Conservation (phyloP, 1,140 invertebrate species). For the Aphaenogaster floridana region DNA sequence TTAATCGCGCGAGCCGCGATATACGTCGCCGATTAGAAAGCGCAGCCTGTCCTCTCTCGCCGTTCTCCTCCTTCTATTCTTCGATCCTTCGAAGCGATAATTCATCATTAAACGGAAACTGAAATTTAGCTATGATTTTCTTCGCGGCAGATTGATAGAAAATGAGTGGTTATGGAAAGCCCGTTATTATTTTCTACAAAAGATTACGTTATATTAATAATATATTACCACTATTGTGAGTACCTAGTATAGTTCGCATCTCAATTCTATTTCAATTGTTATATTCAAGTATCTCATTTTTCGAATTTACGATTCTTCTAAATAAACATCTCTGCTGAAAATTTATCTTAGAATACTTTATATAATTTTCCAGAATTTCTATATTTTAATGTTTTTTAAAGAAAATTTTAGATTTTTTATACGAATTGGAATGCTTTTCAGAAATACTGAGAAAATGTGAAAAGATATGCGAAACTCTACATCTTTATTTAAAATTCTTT, state of each 20-base stretch:
- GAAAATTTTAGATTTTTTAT: neutral
- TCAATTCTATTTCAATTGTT: neutral
- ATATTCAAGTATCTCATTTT: too few relatives aligned
- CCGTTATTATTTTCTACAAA: neutral
- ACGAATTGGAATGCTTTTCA: too few relatives aligned
- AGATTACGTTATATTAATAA: neutral
- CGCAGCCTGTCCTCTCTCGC: neutral
- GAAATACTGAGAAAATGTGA: too few relatives aligned
- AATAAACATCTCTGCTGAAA: neutral
- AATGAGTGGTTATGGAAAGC: neutral
- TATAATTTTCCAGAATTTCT: too few relatives aligned
- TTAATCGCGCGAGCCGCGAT: constrained; percentile 42
- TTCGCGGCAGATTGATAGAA: neutral
- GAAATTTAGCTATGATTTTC: constrained; percentile 15
- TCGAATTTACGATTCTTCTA: neutral
- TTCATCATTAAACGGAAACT: constrained; percentile 21
- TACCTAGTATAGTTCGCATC: neutral
- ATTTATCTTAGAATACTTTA: too few relatives aligned
- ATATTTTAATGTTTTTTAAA: too few relatives aligned
- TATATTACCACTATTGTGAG: neutral
- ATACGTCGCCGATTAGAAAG: constrained; percentile 53
- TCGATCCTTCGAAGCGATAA: constrained; percentile 6
- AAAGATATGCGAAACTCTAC: too few relatives aligned
- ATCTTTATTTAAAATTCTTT: too few relatives aligned
- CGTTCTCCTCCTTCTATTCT: neutral